phyloP scores from a whole-genome alignment of 2,797 vertebrate genomes.

The Toxotes lorentzi region DNA sequence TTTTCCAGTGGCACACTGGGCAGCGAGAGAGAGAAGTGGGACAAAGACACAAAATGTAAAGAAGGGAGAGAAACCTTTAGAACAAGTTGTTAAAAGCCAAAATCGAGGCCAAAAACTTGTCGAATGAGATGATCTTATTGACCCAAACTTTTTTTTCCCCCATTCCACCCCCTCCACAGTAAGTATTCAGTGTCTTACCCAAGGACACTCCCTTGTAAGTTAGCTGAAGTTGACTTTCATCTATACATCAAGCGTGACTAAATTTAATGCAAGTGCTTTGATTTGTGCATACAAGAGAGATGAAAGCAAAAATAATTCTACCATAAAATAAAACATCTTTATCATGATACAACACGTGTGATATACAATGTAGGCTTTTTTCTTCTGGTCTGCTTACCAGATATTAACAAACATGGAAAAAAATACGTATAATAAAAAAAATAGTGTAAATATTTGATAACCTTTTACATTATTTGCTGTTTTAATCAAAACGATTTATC shows the following conservation, averaged over 20 bases:
- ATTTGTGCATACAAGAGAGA: not conserved
- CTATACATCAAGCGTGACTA: not conserved
- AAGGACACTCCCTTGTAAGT: not conserved
- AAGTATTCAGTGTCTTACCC: not conserved
- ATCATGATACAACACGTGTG: not conserved
- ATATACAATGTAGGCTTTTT: not conserved
- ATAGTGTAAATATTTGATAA: not conserved
- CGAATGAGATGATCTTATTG: not conserved
- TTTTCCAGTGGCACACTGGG: conserved; percentile 90
- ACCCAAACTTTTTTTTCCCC: not conserved
- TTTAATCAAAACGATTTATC: not conserved
- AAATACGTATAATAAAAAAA: not conserved
- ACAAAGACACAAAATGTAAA: not conserved
- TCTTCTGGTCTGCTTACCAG: not conserved
- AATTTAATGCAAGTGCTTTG: not conserved
- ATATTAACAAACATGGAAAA: not conserved
- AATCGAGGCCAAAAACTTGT: not conserved
- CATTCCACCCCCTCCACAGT: not conserved
- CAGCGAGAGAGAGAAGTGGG: not conserved
- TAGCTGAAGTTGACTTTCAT: too few species aligned
- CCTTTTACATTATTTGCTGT: not conserved
- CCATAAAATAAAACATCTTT: not conserved
- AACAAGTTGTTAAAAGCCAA: not conserved
- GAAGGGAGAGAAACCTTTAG: not conserved
- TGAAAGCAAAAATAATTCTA: not conserved